phyloP scores from a whole-genome alignment of 1,140 invertebrate species.

The Lysiphlebus fabarum region DNA sequence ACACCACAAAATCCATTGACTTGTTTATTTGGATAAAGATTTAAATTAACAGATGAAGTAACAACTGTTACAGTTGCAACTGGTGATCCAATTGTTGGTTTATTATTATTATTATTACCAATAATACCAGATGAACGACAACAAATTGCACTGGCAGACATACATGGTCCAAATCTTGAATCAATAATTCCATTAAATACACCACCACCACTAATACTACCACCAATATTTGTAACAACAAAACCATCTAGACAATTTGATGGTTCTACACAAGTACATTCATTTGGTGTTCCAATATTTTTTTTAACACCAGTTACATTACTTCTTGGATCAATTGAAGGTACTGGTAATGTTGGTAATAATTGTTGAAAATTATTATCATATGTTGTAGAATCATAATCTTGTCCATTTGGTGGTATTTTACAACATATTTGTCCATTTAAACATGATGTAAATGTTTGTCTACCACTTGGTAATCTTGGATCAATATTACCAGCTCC shows the following conservation, averaged over 20 bases:
- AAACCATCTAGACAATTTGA: constrained; percentile 34
- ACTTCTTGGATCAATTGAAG: constrained; percentile 8
- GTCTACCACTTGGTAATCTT: constrained; percentile 25
- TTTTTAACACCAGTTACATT: constrained; percentile 22
- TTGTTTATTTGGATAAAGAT: not conserved
- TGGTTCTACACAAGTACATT: constrained; percentile 39
- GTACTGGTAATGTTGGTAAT: not conserved
- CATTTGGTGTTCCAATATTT: constrained; percentile 36
- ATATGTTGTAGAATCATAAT: not conserved
- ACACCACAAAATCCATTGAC: constrained; percentile 21
- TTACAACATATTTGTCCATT: constrained; percentile 33
- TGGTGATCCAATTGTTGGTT: not conserved
- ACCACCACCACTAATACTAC: constrained; percentile 34
- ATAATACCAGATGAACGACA: constrained; percentile 30
- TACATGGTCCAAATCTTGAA: constrained; percentile 42
- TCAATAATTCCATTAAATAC: not conserved
- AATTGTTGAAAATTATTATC: not conserved
- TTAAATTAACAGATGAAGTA: constrained; percentile 14
- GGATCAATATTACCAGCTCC: constrained; percentile 29
- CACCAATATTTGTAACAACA: constrained; percentile 30
- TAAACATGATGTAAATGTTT: constrained; percentile 18
- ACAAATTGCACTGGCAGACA: constrained; percentile 38
- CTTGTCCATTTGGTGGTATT: constrained; percentile 21
- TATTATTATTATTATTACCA: not conserved
- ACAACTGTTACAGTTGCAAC: not conserved